Evolutionary conservation across 2,797 vertebrate genomes (phyloP).

Genomic region (Melanotaenia nigrans): DNA sequence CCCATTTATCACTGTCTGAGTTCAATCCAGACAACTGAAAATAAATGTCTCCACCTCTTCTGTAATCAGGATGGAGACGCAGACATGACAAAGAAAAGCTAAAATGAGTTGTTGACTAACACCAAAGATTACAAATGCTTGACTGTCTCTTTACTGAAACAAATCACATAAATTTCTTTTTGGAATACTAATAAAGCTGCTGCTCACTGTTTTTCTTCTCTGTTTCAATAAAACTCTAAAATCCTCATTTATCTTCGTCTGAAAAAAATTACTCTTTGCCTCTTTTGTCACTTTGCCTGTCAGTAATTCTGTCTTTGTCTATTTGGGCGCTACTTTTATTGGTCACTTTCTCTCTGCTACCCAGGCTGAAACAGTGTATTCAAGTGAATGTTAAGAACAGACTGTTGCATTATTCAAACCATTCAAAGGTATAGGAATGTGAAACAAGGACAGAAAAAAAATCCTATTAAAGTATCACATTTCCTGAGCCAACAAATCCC

Average conservation of each 20-base stretch:
- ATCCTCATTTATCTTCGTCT: conserved; percentile 17
- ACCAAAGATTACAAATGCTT: conserved; percentile 65
- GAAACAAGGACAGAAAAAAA: conserved; percentile 56
- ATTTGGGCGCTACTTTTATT: conserved; percentile 39
- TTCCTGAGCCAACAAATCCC: conserved; percentile 56
- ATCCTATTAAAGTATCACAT: conserved; percentile 51
- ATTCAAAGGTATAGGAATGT: conserved; percentile 30
- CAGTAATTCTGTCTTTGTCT: conserved; percentile 26
- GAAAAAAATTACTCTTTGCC: conserved; percentile 4
- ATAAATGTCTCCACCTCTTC: conserved; percentile 60
- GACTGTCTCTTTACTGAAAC: conserved; percentile 68
- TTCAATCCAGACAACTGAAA: conserved; percentile 61
- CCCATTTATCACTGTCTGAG: conserved; percentile 67
- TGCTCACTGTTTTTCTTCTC: conserved; percentile 37
- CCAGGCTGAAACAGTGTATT: conserved; percentile 52
- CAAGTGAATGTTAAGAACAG: conserved; percentile 58
- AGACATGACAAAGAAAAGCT: conserved; percentile 50
- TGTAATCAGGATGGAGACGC: conserved; percentile 53
- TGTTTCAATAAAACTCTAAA: conserved; percentile 49
- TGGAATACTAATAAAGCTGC: conserved; percentile 48
- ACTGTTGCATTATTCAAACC: conserved; percentile 66
- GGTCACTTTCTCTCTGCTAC: conserved; percentile 61
- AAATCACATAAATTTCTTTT: conserved; percentile 67
- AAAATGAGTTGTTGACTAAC: conserved; percentile 44
- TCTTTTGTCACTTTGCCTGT: conserved; percentile 46